Conservation (phyloP, 1,140 invertebrate species). For the Bursaphelenchus mucronatus region DNA sequence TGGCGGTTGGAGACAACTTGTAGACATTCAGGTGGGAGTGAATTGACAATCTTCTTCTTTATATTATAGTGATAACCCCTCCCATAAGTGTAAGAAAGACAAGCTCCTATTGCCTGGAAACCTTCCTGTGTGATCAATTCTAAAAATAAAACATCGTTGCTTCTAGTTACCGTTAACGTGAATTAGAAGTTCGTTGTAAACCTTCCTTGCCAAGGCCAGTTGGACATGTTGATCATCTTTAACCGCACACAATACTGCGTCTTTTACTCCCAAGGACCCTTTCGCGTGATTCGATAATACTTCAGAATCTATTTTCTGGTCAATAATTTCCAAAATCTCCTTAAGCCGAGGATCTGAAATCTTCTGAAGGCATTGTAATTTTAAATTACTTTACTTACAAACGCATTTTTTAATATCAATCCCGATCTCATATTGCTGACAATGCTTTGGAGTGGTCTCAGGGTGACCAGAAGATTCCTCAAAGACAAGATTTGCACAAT, state of each 20-base stretch:
- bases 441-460: slow-evolving; percentile 2
- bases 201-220: slow-evolving; percentile 33
- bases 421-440: slow-evolving; percentile 7
- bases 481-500: slow-evolving; percentile 30
- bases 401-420: slow-evolving; percentile 27
- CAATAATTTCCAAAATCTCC: slow-evolving; percentile 30
- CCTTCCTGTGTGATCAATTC: slow-evolving; percentile 29
- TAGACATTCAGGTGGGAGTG: slow-evolving; percentile 34
- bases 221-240: slow-evolving; percentile 24
- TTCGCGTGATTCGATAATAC: slow-evolving; percentile 25
- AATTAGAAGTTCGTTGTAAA: slow-evolving; percentile 35
- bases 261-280: slow-evolving; percentile 31
- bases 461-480: slow-evolving; percentile 12
- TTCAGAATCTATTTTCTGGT: slow-evolving; percentile 29
- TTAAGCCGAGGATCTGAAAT: slow-evolving; percentile 27
- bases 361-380: slow-evolving; percentile 27
- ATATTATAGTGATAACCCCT: slow-evolving; percentile 42
- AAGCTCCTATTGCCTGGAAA: slow-evolving; percentile 2
- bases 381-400: slow-evolving; percentile 15
- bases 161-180: slow-evolving; percentile 27
- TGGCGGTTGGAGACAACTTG: slow-evolving; percentile 42
- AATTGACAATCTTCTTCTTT: slow-evolving; percentile 14
- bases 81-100: slow-evolving; percentile 27
- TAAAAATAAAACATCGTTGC: slow-evolving; percentile 21
- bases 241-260: slow-evolving; percentile 33